Evolutionary conservation across 1,140 invertebrate species (phyloP).

Genomic region (Drosophila jambulina): DNA sequence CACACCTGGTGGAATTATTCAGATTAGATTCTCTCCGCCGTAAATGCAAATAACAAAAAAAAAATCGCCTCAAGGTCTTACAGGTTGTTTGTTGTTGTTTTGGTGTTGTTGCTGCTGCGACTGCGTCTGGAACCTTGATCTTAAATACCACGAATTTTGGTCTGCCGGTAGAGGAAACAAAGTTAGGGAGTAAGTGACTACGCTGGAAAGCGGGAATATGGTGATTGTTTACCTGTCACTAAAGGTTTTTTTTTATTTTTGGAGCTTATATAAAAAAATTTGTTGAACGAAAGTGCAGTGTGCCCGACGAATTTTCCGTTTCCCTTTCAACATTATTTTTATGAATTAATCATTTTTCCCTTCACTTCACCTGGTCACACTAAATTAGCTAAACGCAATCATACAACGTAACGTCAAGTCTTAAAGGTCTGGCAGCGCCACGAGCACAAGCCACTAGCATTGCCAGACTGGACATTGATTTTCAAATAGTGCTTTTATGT

Average conservation of each 20-base stretch:
- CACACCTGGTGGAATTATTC: conserved; percentile 30
- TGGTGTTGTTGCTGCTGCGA: conserved; percentile 6
- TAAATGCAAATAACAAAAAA: conserved; percentile 11
- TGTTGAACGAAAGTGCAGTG: conserved; percentile 11
- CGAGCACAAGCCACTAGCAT: too few relatives aligned
- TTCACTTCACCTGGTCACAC: too few relatives aligned
- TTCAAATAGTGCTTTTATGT: too few relatives aligned
- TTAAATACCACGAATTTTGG: conserved; percentile 21
- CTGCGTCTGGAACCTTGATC: conserved; percentile 23
- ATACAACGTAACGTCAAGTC: too few relatives aligned
- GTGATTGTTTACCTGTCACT: conserved; percentile 38
- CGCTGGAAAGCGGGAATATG: not conserved
- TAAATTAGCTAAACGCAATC: not conserved
- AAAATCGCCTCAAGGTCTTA: conserved; percentile 61
- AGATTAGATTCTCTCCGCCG: conserved; percentile 30
- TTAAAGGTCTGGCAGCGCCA: too few relatives aligned
- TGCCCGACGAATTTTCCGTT: not conserved
- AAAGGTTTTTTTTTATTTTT: not conserved
- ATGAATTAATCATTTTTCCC: too few relatives aligned
- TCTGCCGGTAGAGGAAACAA: not conserved
- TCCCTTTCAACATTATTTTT: too few relatives aligned
- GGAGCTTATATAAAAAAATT: conserved; percentile 38
- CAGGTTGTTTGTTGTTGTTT: conserved; percentile 53
- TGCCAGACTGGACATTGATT: too few relatives aligned
- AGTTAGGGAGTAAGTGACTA: too few relatives aligned